A percentile compares a stretch with the other conserved stretches of the same genome.
These are phyloP conservation scores for Diadema setosum DNA, from an alignment of 35 echinoderm and acorn worm species.

Conservation along the genomic window DNA sequence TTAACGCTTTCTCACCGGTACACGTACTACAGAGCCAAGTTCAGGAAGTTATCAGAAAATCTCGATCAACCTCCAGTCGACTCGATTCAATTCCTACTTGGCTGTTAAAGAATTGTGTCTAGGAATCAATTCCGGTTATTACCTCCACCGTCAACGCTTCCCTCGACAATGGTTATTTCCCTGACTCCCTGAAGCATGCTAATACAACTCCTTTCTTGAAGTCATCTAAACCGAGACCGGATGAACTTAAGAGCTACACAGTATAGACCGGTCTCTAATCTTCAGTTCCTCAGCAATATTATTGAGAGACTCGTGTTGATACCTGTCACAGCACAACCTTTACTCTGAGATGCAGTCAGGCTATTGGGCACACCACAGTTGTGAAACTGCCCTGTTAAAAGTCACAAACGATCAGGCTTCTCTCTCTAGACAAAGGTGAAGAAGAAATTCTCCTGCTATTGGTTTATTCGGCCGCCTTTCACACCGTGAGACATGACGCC, in stretches of 20 bases:
- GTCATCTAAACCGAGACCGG: not conserved
- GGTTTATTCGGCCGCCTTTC: too few relatives aligned
- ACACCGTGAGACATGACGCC: too few relatives aligned
- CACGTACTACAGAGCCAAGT: not conserved
- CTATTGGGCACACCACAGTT: too few relatives aligned
- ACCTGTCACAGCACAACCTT: too few relatives aligned
- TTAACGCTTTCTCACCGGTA: not conserved
- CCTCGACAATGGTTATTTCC: not conserved
- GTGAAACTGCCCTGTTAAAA: too few relatives aligned
- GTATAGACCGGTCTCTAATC: constrained; percentile 42
- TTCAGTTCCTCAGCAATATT: too few relatives aligned
- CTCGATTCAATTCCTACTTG: constrained; percentile 23
- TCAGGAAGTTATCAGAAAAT: not conserved
- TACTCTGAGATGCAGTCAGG: too few relatives aligned
- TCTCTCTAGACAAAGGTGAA: too few relatives aligned
- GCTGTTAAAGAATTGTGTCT: not conserved
- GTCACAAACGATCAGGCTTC: too few relatives aligned
- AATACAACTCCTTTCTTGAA: not conserved
- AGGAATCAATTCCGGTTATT: not conserved
- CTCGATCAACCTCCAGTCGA: too few relatives aligned
- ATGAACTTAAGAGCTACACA: constrained; percentile 56
- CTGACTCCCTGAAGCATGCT: constrained; percentile 6
- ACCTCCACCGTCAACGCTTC: not conserved
- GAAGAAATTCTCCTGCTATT: too few relatives aligned
- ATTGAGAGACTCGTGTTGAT: too few relatives aligned